Evolutionary conservation across 2,113 vertebrate species (phyloP), one percentile per base, ranked within the genome.

Genomic region (Todiramphus saurophagus): DNA sequence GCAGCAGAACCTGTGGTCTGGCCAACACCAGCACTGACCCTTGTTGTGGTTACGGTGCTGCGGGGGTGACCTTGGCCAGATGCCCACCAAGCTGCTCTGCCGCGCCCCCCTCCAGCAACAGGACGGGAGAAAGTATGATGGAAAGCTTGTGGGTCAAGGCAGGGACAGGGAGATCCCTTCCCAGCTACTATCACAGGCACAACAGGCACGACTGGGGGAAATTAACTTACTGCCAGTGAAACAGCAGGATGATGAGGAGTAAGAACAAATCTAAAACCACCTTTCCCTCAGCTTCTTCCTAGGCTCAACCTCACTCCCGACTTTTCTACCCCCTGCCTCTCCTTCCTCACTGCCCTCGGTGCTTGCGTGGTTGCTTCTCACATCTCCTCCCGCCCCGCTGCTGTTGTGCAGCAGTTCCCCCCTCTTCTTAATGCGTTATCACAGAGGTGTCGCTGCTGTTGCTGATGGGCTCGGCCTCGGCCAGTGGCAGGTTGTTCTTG

Each of bases 361-460:
- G 28, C 44, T n/a, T 55, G 2, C 20, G 1, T 11, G 15, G 11
- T 44, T n/a, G 46, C 20, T 64, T 76, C 25, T 31, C 31, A 12
- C 58, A 15, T 8, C 13, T 33, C n/a, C 23, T 41, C 46, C 50
- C 12, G 60, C 62, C 46, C 50, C 12, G 55, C 62, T 80, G 51
- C 21, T 58, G 31, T 41, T 78, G 21, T 9, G 17, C 46, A 66
- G 53, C 44, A 33, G 20, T 46, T 48, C 5, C 9, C 28, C 30
- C 53, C 35, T 37, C 37, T 37, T 37, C 37, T 37, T 37, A 37
- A 37, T 37, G 37, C 37, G 9, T 58, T 74, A 6, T 24, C 24
- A 0, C 4, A 33, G 73, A 70, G 31, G 31, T 1, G 2, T 21
- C 81, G 6, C 31, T 5, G 2, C 55, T 3, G 1, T 30, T 0